Base-by-base conservation (phyloP, 2,113 vertebrate species). In the Stegastes partitus region DNA sequence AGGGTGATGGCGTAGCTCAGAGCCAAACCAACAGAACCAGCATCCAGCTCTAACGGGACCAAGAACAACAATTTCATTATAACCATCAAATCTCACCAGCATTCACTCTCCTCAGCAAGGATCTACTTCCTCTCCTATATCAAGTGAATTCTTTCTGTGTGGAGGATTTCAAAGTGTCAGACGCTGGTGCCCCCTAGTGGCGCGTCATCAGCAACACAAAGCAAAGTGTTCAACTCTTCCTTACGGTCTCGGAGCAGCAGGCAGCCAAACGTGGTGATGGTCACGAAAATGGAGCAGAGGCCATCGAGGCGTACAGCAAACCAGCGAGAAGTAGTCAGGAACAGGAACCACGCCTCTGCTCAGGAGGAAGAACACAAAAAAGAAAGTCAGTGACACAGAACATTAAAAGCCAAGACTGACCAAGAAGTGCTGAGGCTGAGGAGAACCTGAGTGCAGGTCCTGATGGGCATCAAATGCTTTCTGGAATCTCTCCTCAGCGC, bases 311-410 rank as follows among this genome's bases (percentile, higher is more conserved):
- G 96, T 16, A 99, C 82, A 1, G 97, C 97, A 10, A 99, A 95
- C 97, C 98, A 99, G 45, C 97, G 96, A 3, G 97, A 99, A 0
- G 97, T 97, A 0, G 96, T 96, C 88, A 99, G 79, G 86, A 99
- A 99, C 76, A 99, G 91, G 93, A 98, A 99, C 96, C 96, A 99
- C 71, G 98, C 94, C 83, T 93, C 98, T 99, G 89, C 39, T 65
- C n/a, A 22, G 37, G 16, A 53, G 0, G 2, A n/a, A n/a, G n/a
- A n/a, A n/a, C n/a, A 53, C 21, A 23, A 66, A 14, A 11, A 23
- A 39, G 16, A 55, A 25, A 21, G 2, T 73, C 22, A 67, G 0
- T 7, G 23, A 37, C 2, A 9, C 2, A 0, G 31, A 34, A 9
- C 31, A 34, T 34, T 8, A 10, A 34, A 34, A 7, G 8, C 1